Base-by-base conservation (phyloP, 1,140 invertebrate genomes). In the Anoplolepis gracilipes region DNA sequence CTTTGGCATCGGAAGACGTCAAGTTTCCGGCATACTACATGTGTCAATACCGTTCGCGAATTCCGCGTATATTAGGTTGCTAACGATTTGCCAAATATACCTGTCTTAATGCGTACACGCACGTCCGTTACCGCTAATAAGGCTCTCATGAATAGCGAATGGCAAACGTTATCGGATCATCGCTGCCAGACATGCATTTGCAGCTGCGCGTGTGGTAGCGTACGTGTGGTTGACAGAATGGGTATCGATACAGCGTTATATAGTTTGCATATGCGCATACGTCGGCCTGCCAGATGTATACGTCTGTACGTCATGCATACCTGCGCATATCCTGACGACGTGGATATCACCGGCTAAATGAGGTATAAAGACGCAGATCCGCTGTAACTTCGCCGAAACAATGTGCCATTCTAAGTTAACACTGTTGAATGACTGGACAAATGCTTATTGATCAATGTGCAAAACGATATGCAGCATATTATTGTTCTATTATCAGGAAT, bases 91-190 rank as follows among this genome's bases (percentile, higher is more conserved):
- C 81, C 81, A 84, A 84, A 84, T 84, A 61, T 76, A 76, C n/a
- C n/a, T 77, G 73, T 62, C 81, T 84, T 75, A 77, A 84, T 64
- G 61, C 81, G 81, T 76, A 25, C 70, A 76, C 78, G 78, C 53
- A 73, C 67, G 78, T 73, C 78, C 67, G 67, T 82, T 82, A 59
- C 36, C 67, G 53, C 78, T 82, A 82, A 82, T 82, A 82, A 82
- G 78, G 78, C 78, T 82, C 78, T 82, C 78, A 81, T 59, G 78
- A 82, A 72, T 82, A 72, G 78, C 78, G 67, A 73, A 72, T 82
- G 59, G 78, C 78, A 53, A 73, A 61, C 67, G 67, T 36, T 81
- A 81, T 72, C 69, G 65, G 78, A 81, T 81, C 78, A 81, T 81
- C 65, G 78, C 46, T 55, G 49, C 64, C 64, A 81, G 77, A 70